These are phyloP conservation scores for Trididemnum nubilum DNA, from an alignment of 23 tunicate species.

Conservation along the genomic window DNA sequence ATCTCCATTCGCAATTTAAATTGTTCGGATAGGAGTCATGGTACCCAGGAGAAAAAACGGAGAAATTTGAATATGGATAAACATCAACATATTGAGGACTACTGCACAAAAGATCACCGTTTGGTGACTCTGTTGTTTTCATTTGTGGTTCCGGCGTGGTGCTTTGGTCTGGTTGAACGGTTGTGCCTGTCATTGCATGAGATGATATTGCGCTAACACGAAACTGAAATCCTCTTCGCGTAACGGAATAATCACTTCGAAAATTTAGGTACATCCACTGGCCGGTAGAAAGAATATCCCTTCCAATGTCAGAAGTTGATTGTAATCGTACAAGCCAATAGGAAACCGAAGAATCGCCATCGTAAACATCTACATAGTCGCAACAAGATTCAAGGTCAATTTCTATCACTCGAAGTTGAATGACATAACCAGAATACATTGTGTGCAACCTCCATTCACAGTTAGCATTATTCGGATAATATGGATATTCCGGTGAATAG, in stretches of 20 bases:
- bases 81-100: no score
- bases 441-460: neutral
- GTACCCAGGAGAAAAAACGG: no score
- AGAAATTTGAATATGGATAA: no score
- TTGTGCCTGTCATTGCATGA: no score
- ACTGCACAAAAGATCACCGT: no score
- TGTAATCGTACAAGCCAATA: neutral
- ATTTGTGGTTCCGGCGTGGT: no score
- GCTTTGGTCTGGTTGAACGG: no score
- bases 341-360: neutral
- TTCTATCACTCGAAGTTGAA: neutral
- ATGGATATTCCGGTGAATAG: neutral
- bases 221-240: slow-evolving; percentile 6
- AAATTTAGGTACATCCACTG: neutral
- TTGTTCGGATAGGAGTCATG: neutral
- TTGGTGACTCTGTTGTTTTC: no score
- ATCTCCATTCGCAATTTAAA: neutral
- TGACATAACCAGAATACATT: neutral
- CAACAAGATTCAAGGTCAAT: neutral
- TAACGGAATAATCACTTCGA: neutral
- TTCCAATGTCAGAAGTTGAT: neutral
- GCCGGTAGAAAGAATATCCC: neutral
- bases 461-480: neutral
- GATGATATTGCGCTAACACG: no score
- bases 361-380: neutral